A percentile compares a stretch with the other conserved stretches of the same genome.
phyloP scores from a whole-genome alignment of 2,888 invertebrate species.

The Rapana venosa region DNA sequence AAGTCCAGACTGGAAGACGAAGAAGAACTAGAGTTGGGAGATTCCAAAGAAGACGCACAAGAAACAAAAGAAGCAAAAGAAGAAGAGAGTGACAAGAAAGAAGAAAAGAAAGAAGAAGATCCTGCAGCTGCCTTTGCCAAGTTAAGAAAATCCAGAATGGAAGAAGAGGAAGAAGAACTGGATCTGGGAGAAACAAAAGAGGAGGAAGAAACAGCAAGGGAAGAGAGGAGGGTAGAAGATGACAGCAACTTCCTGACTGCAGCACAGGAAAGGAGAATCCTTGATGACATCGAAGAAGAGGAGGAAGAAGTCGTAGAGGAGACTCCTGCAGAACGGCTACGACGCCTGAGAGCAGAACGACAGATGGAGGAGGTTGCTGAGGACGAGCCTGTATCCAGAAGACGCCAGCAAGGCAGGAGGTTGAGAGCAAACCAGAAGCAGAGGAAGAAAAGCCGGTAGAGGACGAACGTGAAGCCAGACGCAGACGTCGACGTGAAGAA shows the following conservation, averaged over 20 bases:
- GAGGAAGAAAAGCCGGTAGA: constrained; percentile 40
- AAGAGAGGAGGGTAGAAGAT: constrained; percentile 24
- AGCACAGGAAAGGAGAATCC: background rate
- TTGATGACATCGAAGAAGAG: constrained; percentile 14
- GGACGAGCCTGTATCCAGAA: background rate
- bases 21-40: constrained; percentile 4
- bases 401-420: constrained; percentile 43
- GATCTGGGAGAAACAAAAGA: constrained; percentile 20
- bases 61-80: constrained; percentile 25
- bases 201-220: constrained; percentile 16
- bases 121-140: background rate
- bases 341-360: constrained; percentile 27
- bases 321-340: constrained; percentile 32
- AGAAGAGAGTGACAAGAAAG: constrained; percentile 18
- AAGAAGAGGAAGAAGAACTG: constrained; percentile 20
- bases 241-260: background rate
- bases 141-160: background rate
- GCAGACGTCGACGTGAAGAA: constrained; percentile 49
- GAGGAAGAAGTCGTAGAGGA: constrained; percentile 27
- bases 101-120: constrained; percentile 7
- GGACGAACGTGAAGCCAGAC: constrained; percentile 43
- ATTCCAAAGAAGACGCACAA: constrained; percentile 31
- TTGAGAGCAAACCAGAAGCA: constrained; percentile 25
- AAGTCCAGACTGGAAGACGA: background rate
- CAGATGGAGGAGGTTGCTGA: constrained; percentile 29